These are phyloP conservation scores for Drosophila histrio DNA, from an alignment of 2,888 invertebrate genomes.

Conservation along the genomic window DNA sequence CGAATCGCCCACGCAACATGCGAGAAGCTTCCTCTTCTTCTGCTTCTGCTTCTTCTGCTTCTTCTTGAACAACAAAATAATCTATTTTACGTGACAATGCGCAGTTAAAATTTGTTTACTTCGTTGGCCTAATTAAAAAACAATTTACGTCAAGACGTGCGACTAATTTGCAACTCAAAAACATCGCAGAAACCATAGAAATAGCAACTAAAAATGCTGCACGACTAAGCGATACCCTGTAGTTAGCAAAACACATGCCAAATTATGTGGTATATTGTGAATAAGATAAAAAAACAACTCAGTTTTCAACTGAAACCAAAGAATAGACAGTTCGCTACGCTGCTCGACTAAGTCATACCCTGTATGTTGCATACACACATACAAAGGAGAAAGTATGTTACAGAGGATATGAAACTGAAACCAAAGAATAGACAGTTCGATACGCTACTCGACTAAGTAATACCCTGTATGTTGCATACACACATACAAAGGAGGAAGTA, in stretches of 20 bases:
- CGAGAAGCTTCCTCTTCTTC: not conserved
- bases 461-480: not conserved
- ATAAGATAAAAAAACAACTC: too few relatives aligned
- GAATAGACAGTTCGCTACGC: too few relatives aligned
- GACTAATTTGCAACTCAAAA: constrained; percentile 25
- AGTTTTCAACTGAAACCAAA: too few relatives aligned
- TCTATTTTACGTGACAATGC: constrained; percentile 32
- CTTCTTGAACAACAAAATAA: not conserved
- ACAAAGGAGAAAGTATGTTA: too few relatives aligned
- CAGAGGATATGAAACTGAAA: too few relatives aligned
- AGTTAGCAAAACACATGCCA: not conserved
- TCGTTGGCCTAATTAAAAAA: constrained; percentile 37
- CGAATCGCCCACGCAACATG: not conserved
- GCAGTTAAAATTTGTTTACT: constrained; percentile 17
- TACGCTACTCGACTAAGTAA: not conserved
- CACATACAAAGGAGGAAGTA: too few relatives aligned
- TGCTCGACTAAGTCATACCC: not conserved
- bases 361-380: not conserved
- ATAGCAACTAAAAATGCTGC: not conserved
- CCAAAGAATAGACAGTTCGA: too few relatives aligned
- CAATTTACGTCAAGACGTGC: constrained; percentile 31
- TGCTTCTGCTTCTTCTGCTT: not conserved
- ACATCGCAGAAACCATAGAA: not conserved
- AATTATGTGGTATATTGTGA: not conserved
- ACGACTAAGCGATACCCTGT: not conserved